Evolutionary conservation across 2,888 invertebrate species (phyloP).

Genomic region (Craniophora ligustri): DNA sequence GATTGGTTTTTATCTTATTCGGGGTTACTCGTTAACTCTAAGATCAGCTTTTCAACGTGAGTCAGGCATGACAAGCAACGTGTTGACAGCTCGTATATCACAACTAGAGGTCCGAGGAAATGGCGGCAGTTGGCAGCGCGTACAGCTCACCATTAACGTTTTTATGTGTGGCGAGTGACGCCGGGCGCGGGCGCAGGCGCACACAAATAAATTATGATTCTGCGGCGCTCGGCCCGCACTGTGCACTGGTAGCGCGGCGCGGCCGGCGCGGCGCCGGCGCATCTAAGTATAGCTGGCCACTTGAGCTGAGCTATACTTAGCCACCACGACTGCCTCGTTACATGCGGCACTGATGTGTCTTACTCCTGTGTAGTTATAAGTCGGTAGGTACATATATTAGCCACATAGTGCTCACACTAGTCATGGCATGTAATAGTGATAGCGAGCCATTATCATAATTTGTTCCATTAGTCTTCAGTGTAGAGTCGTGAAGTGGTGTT

Average conservation of each 20-base stretch:
- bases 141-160: slow-evolving; percentile 2
- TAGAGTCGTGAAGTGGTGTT: too few species aligned
- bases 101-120: slow-evolving; percentile 6
- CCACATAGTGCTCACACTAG: neutral
- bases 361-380: neutral
- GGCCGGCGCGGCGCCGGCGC: slow-evolving; percentile 29
- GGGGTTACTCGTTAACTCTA: neutral
- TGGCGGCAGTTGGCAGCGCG: neutral
- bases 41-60: slow-evolving; percentile 6
- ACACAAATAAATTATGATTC: slow-evolving; percentile 31
- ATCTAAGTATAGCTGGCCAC: slow-evolving; percentile 27
- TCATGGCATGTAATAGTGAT: neutral
- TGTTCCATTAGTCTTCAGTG: too few species aligned
- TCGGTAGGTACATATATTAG: neutral
- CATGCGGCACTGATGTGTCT: slow-evolving; percentile 1
- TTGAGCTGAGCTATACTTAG: slow-evolving; percentile 9
- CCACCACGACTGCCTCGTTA: slow-evolving; percentile 10
- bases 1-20: too few species aligned
- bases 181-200: slow-evolving; percentile 10
- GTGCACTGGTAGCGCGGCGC: too few species aligned
- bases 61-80: slow-evolving; percentile 7
- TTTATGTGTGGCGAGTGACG: slow-evolving; percentile 12
- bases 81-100: slow-evolving; percentile 24
- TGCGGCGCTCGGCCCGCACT: neutral
- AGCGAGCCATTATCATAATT: too few species aligned